phyloP scores from a whole-genome alignment of 30 jellyfish, hydroid and myxozoan species.

The Euphysa ruthae region DNA sequence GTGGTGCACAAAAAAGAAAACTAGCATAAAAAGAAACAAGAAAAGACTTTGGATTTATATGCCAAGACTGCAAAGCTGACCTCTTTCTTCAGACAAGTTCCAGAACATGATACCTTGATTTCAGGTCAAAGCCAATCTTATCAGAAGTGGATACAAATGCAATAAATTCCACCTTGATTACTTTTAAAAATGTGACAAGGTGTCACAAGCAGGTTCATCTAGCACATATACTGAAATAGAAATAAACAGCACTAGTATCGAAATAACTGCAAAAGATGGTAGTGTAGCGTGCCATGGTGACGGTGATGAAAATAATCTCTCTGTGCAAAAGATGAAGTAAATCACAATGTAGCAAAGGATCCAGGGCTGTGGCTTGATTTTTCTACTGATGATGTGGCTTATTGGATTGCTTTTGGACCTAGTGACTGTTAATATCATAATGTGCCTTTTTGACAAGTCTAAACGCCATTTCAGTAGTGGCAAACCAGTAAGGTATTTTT shows the following conservation, averaged over 20 bases:
- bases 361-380: constrained; percentile 72
- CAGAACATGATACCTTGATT: too few species aligned
- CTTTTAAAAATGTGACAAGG: too few species aligned
- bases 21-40: background rate
- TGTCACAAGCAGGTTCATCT: too few species aligned
- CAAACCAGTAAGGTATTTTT: constrained; percentile 8
- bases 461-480: background rate
- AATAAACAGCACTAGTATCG: too few species aligned
- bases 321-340: too few species aligned
- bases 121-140: too few species aligned
- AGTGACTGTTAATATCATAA: background rate
- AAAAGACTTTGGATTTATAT: too few species aligned
- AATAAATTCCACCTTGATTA: too few species aligned
- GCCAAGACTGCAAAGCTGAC: too few species aligned
- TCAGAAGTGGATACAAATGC: too few species aligned
- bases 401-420: background rate
- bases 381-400: constrained; percentile 28
- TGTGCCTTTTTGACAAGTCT: background rate
- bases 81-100: too few species aligned
- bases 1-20: constrained; percentile 5
- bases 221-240: too few species aligned
- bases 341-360: constrained; percentile 56
- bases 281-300: background rate
- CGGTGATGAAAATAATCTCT: constrained; percentile 2
- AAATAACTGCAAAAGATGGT: background rate